These are phyloP conservation scores for Danionella dracula DNA, from an alignment of 2,797 vertebrate genomes.

Conservation along the genomic window DNA sequence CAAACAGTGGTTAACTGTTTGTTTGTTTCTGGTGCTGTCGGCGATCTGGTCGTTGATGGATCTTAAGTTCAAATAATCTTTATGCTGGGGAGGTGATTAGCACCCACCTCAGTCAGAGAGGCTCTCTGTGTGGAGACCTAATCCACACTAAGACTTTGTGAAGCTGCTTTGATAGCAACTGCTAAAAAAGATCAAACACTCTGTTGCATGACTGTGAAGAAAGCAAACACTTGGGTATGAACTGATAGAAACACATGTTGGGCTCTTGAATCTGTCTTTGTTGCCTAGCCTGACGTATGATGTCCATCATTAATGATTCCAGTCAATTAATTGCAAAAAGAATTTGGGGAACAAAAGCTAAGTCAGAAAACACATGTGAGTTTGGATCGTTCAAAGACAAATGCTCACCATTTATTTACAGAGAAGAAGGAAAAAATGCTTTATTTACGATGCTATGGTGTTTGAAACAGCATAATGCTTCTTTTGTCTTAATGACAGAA, in stretches of 20 bases:
- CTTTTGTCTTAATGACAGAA: conserved; percentile 1
- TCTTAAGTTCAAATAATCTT: too few relatives aligned
- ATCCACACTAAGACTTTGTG: too few relatives aligned
- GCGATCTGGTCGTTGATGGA: too few relatives aligned
- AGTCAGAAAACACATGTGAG: background rate
- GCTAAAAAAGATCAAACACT: too few relatives aligned
- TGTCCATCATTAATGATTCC: background rate
- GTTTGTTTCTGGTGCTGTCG: too few relatives aligned
- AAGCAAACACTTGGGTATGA: conserved; percentile 3
- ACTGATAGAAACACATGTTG: conserved; percentile 6
- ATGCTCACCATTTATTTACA: background rate
- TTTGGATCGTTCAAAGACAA: background rate
- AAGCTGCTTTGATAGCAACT: too few relatives aligned
- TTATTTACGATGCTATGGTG: background rate
- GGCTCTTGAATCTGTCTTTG: background rate
- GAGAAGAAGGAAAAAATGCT: background rate
- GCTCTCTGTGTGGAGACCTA: too few relatives aligned
- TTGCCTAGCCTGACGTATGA: background rate
- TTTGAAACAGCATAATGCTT: background rate
- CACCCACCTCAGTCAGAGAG: too few relatives aligned
- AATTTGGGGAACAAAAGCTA: background rate
- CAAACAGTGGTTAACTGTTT: too few relatives aligned
- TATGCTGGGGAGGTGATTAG: too few relatives aligned
- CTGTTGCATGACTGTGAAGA: background rate
- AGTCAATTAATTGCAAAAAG: background rate